phyloP scores from a whole-genome alignment of 2,797 vertebrate species.

The Podarcis lilfordi region DNA sequence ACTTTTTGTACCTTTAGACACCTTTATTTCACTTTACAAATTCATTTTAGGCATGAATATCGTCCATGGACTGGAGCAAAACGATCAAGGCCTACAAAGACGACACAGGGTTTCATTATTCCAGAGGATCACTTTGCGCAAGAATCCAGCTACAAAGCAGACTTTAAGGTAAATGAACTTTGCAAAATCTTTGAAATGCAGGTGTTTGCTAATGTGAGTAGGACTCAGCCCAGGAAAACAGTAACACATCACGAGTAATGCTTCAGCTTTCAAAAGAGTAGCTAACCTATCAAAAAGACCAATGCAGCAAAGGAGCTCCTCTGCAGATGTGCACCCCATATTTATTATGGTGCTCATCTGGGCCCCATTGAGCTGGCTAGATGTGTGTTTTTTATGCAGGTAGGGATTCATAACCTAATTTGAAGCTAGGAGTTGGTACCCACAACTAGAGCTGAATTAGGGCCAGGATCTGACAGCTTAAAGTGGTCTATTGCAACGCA shows the following conservation, averaged over 20 bases:
- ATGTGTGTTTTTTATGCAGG: neutral
- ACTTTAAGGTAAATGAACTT: conserved; percentile 83
- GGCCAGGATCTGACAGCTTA: neutral
- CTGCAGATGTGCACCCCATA: neutral
- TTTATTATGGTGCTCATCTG: neutral
- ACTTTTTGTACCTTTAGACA: neutral
- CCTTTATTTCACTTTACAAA: conserved; percentile 33
- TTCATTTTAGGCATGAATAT: conserved; percentile 87
- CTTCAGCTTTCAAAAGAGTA: neutral
- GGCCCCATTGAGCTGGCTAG: neutral
- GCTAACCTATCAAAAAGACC: neutral
- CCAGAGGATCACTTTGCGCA: conserved; percentile 78
- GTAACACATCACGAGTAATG: neutral
- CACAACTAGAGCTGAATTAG: neutral
- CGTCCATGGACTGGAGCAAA: conserved; percentile 87
- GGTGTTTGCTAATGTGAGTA: neutral
- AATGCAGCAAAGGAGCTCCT: neutral
- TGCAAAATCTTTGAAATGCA: conserved; percentile 45
- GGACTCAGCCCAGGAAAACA: neutral
- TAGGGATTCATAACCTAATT: neutral
- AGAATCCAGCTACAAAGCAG: conserved; percentile 88
- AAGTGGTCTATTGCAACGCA: neutral
- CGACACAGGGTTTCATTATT: conserved; percentile 79
- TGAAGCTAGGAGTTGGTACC: neutral
- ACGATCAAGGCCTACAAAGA: conserved; percentile 84